Conservation (phyloP, 2,888 invertebrate genomes). For the Barypeithes pellucidus region DNA sequence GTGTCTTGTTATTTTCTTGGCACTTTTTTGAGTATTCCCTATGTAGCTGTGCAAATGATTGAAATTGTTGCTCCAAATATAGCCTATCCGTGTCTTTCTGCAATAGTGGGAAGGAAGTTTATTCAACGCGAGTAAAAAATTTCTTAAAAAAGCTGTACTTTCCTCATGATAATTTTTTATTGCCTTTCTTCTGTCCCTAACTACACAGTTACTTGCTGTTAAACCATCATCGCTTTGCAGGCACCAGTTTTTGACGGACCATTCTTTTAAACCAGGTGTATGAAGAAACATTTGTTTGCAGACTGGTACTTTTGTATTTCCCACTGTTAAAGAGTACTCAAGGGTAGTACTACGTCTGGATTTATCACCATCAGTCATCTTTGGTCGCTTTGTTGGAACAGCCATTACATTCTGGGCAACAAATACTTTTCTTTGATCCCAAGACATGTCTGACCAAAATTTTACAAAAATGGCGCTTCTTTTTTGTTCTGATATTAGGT, state of each 20-base stretch:
- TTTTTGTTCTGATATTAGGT: conserved; percentile 13
- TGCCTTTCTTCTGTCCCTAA: background rate
- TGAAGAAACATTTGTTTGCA: conserved; percentile 44
- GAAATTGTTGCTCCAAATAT: conserved; percentile 56
- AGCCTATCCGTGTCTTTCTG: conserved; percentile 52
- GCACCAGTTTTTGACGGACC: conserved; percentile 37
- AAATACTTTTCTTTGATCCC: conserved; percentile 24
- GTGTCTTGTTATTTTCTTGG: background rate
- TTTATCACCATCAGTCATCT: background rate
- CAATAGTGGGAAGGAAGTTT: conserved; percentile 59
- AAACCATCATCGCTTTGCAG: conserved; percentile 19
- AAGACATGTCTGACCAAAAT: conserved; percentile 20
- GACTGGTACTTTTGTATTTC: conserved; percentile 33
- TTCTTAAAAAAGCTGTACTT: conserved; percentile 22
- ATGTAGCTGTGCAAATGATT: conserved; percentile 50
- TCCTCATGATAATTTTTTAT: background rate
- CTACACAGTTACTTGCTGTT: background rate
- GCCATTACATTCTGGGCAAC: conserved; percentile 17
- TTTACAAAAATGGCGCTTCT: background rate
- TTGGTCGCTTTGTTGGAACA: conserved; percentile 17
- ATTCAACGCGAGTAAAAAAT: conserved; percentile 52
- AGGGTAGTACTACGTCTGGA: conserved; percentile 29
- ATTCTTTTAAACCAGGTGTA: conserved; percentile 36
- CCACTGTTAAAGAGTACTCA: conserved; percentile 23
- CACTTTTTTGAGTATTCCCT: conserved; percentile 6